These are phyloP conservation scores for Reticulitermes lucifugus DNA, from an alignment of 2,888 invertebrate genomes.

Conservation along the genomic window DNA sequence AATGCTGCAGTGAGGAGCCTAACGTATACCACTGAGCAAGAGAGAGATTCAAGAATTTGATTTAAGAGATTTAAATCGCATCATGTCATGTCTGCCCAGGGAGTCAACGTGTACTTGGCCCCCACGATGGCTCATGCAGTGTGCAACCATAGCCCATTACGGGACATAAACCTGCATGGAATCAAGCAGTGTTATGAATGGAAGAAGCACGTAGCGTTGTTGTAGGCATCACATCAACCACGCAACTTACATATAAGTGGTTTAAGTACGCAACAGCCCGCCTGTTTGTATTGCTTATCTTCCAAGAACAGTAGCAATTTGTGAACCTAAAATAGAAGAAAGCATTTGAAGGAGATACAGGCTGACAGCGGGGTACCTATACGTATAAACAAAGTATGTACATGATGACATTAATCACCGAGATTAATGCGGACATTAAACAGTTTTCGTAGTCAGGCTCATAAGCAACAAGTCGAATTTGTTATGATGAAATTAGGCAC, in stretches of 20 bases:
- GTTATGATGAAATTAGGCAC: background rate
- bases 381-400: background rate
- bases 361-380: background rate
- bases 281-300: no score
- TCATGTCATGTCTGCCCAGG: constrained; percentile 13
- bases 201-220: constrained; percentile 12
- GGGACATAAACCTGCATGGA: background rate
- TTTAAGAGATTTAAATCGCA: constrained; percentile 33
- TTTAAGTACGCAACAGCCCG: no score
- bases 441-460: background rate
- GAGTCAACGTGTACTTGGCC: background rate
- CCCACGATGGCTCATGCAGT: background rate
- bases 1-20: background rate
- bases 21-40: constrained; percentile 4
- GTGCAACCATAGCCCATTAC: constrained; percentile 1
- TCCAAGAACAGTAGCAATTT: no score
- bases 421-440: background rate
- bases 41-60: constrained; percentile 15
- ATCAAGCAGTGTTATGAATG: constrained; percentile 36
- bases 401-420: background rate
- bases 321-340: no score
- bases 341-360: background rate
- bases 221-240: constrained; percentile 31
- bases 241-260: no score
- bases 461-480: background rate